Conservation (phyloP, 2,888 invertebrate genomes). For the Chromoteleia sp. region DNA sequence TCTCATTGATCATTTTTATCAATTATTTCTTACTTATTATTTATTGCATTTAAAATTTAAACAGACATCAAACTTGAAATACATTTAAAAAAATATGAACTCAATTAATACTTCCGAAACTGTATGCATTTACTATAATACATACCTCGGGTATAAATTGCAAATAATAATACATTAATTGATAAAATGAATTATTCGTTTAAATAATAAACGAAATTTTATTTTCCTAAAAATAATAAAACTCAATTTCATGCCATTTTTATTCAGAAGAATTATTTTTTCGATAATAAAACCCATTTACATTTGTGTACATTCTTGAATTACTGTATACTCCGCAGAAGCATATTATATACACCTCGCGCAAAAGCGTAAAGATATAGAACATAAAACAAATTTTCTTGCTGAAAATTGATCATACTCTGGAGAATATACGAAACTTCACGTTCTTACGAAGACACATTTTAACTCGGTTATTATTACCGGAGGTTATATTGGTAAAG, state of each 20-base stretch:
- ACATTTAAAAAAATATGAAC: no score
- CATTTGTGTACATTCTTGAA: not conserved
- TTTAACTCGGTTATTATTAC: slow-evolving; percentile 7
- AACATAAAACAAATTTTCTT: not conserved
- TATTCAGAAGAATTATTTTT: not conserved
- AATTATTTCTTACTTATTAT: no score
- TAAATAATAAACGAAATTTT: no score
- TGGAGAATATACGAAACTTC: slow-evolving; percentile 5
- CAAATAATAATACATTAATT: no score
- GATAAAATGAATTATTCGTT: no score
- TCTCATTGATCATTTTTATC: no score
- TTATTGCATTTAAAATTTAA: no score
- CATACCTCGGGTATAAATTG: no score
- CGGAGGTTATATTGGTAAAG: not conserved
- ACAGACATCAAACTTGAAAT: no score
- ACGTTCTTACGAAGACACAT: not conserved
- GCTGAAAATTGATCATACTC: slow-evolving; percentile 8
- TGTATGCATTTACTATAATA: no score
- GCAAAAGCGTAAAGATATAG: not conserved
- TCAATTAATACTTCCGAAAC: no score
- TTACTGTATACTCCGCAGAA: not conserved
- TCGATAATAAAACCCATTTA: not conserved
- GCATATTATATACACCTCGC: not conserved
- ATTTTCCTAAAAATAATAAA: not conserved
- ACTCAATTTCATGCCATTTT: no score